phyloP scores from a whole-genome alignment of 1,140 invertebrate species.

The Agraylea sexmaculata region DNA sequence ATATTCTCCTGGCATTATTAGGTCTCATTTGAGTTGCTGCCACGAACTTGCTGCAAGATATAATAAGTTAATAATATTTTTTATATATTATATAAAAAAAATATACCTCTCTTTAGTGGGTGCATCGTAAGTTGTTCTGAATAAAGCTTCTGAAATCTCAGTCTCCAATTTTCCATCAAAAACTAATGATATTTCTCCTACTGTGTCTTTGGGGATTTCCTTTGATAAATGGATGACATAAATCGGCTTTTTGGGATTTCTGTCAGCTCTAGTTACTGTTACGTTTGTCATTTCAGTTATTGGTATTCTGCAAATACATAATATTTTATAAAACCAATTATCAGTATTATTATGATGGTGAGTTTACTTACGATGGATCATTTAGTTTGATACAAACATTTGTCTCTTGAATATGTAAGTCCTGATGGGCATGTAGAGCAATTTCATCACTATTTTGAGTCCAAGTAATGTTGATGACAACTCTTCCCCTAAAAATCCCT shows the following conservation, averaged over 20 bases:
- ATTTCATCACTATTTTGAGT: conserved; percentile 43
- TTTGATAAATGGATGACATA: conserved; percentile 43
- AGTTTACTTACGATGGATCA: conserved; percentile 10
- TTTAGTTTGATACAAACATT: conserved; percentile 25
- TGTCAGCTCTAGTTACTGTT: conserved; percentile 21
- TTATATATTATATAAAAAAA: neutral
- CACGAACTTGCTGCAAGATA: conserved; percentile 32
- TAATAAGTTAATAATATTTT: conserved; percentile 2
- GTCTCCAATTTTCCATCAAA: conserved; percentile 48
- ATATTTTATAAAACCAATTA: conserved; percentile 1
- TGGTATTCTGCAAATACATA: neutral
- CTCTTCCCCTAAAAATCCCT: conserved; percentile 44
- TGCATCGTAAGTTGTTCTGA: conserved; percentile 33
- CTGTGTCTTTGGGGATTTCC: conserved; percentile 35
- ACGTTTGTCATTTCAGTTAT: conserved; percentile 3
- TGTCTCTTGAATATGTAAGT: conserved; percentile 40
- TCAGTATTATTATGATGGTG: neutral
- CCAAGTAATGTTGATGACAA: conserved; percentile 50
- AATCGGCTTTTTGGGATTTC: conserved; percentile 41
- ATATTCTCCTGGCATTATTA: conserved; percentile 69
- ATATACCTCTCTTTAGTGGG: neutral
- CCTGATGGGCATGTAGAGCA: conserved; percentile 46
- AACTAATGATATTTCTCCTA: conserved; percentile 42
- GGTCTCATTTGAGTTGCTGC: conserved; percentile 71
- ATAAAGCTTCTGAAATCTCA: conserved; percentile 45